Evolutionary conservation across 2,888 invertebrate genomes (phyloP).

Genomic region (Oxytorus armatus): DNA sequence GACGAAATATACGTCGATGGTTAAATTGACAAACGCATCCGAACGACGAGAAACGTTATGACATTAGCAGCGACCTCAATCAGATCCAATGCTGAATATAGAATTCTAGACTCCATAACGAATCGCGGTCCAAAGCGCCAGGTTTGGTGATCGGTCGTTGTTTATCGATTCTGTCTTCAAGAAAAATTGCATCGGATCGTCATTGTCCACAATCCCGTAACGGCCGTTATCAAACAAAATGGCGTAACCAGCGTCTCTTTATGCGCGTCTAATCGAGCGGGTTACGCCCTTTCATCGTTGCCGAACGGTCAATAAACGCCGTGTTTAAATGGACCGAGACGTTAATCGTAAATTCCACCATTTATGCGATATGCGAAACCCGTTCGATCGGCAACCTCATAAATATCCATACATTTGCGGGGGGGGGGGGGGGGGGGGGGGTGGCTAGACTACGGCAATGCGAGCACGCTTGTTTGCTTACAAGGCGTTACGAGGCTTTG

Average conservation of each 20-base stretch:
- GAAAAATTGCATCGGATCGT: not conserved
- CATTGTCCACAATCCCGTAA: not conserved
- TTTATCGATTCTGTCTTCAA: constrained; percentile 25
- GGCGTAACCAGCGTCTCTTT: too few species aligned
- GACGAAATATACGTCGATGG: not conserved
- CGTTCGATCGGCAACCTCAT: constrained; percentile 40
- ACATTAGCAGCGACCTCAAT: constrained; percentile 20
- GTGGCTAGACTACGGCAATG: constrained; percentile 10
- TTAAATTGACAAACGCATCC: constrained; percentile 24
- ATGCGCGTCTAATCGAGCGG: too few species aligned
- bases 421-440: too few species aligned
- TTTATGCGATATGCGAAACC: constrained; percentile 14
- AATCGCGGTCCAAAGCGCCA: constrained; percentile 16
- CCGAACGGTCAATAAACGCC: not conserved
- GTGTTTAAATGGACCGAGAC: not conserved
- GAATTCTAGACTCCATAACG: constrained; percentile 21
- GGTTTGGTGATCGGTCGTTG: constrained; percentile 21
- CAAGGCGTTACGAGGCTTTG: too few species aligned
- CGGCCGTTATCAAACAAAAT: too few species aligned
- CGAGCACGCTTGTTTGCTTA: too few species aligned
- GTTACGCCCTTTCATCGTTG: not conserved
- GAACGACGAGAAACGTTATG: not conserved
- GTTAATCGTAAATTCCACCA: constrained; percentile 6
- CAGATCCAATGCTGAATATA: constrained; percentile 14
- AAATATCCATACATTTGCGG: constrained; percentile 49